Percentiles rank a stretch among this genome's conserved stretches.
Conservation (phyloP, 2,113 vertebrate genomes). For the Gallinago jamesoni region DNA sequence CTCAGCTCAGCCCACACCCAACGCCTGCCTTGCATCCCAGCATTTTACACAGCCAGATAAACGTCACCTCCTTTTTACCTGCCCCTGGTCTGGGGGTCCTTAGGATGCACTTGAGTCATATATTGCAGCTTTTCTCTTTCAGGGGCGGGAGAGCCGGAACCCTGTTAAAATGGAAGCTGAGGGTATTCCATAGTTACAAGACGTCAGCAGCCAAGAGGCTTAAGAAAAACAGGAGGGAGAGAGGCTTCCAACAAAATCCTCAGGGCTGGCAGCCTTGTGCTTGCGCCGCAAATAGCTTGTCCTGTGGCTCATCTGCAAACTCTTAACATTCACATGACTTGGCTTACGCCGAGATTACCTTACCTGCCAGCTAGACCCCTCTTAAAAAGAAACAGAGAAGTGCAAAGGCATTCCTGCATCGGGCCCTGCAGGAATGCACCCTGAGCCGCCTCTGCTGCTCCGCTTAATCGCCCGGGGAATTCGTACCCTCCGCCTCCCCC, state of each 20-base stretch:
- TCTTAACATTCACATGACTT: slow-evolving; percentile 26
- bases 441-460: background rate
- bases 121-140: background rate
- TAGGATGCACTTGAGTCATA: background rate
- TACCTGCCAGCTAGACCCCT: background rate
- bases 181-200: background rate
- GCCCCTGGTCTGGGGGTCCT: background rate
- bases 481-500: background rate
- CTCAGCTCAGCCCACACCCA: background rate
- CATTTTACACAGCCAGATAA: background rate
- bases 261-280: background rate
- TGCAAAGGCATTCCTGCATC: background rate
- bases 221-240: background rate
- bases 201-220: background rate
- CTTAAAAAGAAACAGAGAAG: background rate
- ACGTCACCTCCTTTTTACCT: background rate
- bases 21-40: background rate
- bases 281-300: background rate
- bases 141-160: background rate
- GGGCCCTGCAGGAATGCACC: background rate
- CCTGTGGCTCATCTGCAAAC: slow-evolving; percentile 26
- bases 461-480: background rate
- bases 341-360: background rate
- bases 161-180: background rate
- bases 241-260: background rate